phyloP scores from a whole-genome alignment of 2,113 vertebrate genomes.

The Tricholaema leucomelas region DNA sequence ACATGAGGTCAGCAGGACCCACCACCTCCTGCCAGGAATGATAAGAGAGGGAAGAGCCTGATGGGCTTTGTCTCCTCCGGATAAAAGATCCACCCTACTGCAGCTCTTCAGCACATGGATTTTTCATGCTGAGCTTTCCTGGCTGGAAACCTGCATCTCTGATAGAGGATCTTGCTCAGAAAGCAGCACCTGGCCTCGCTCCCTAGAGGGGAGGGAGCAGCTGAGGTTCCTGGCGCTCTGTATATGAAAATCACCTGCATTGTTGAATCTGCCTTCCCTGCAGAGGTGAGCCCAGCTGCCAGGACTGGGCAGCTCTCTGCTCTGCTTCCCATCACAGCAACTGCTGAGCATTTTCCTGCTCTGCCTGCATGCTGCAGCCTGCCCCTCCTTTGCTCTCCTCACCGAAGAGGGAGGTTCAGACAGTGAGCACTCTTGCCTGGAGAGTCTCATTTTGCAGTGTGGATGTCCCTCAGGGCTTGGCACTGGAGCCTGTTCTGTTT shows the following conservation, averaged over 20 bases:
- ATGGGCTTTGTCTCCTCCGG: background rate
- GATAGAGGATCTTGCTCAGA: background rate
- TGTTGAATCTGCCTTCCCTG: background rate
- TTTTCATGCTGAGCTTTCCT: background rate
- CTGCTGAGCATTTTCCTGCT: background rate
- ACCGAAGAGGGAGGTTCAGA: background rate
- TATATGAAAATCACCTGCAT: background rate
- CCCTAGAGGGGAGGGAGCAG: background rate
- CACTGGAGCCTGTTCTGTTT: too few species aligned
- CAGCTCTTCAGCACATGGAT: background rate
- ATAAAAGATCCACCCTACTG: background rate
- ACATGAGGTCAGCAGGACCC: constrained; percentile 50
- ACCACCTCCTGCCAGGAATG: constrained; percentile 1
- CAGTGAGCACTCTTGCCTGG: background rate
- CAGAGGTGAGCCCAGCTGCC: background rate
- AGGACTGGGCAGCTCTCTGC: background rate
- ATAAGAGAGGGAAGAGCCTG: background rate
- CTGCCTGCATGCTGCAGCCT: background rate
- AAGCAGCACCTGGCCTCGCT: background rate
- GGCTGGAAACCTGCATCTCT: background rate
- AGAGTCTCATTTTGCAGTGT: background rate
- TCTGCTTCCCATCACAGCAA: background rate
- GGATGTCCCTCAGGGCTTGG: too few species aligned
- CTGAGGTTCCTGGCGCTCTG: background rate
- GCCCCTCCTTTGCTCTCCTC: background rate